Conservation (phyloP, 2,888 invertebrate genomes). For the Chirona hameri region DNA sequence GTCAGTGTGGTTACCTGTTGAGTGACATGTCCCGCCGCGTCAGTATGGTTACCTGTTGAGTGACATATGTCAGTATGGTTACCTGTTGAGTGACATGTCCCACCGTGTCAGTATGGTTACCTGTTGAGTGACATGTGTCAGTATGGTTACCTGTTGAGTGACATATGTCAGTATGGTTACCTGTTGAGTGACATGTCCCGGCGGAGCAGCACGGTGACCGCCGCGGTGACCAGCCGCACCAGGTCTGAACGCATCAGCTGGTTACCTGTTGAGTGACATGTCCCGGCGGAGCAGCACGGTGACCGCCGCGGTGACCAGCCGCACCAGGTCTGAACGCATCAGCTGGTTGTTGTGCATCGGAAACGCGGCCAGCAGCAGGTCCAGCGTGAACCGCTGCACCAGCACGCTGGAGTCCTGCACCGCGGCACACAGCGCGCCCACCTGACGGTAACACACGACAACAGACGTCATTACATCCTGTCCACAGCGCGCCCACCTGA, state of each 20-base stretch:
- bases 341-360: conserved; percentile 71
- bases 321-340: conserved; percentile 61
- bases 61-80: conserved; percentile 33
- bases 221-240: conserved; percentile 67
- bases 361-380: conserved; percentile 75
- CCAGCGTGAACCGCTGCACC: conserved; percentile 79
- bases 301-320: conserved; percentile 67
- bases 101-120: no score
- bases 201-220: no score
- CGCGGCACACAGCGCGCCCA: conserved; percentile 70
- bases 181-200: no score
- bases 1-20: no score
- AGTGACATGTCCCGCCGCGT: no score
- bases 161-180: no score
- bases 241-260: conserved; percentile 59
- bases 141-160: no score
- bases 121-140: no score
- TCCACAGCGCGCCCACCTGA: conserved; percentile 70
- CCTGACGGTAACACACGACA: conserved; percentile 49
- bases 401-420: conserved; percentile 77
- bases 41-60: no score
- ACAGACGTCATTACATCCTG: no score
- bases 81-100: no score
- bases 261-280: conserved; percentile 81
- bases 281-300: conserved; percentile 70